Conservation (phyloP, 2,797 vertebrate species). For the Mareca strepera region DNA sequence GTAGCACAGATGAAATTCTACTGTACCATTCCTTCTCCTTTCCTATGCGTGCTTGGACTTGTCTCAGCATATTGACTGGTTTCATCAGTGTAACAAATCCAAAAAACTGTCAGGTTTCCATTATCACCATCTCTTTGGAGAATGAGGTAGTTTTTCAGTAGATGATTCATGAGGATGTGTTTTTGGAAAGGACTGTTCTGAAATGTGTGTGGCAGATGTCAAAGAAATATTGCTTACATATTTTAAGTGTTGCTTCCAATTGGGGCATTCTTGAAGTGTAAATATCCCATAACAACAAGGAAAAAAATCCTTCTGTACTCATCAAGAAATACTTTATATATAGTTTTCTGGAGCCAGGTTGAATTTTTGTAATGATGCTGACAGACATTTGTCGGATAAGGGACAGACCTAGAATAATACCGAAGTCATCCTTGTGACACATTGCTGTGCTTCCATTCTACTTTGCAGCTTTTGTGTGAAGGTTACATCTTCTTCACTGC, state of each 20-base stretch:
- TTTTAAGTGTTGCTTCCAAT: constrained; percentile 42
- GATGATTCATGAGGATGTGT: constrained; percentile 36
- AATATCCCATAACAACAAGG: constrained; percentile 27
- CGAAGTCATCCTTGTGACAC: not conserved
- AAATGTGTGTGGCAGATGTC: constrained; percentile 64
- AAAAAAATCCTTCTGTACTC: not conserved
- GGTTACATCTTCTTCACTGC: not conserved
- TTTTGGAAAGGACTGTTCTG: constrained; percentile 39
- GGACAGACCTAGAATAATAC: not conserved
- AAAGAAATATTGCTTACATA: constrained; percentile 47
- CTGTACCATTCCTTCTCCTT: not conserved
- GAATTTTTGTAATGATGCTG: not conserved
- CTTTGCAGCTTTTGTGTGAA: not conserved
- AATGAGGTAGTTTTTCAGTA: constrained; percentile 24
- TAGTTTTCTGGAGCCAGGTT: not conserved
- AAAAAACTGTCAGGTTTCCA: constrained; percentile 61
- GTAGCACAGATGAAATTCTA: constrained; percentile 11
- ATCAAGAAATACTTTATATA: not conserved
- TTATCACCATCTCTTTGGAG: constrained; percentile 47
- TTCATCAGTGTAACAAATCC: constrained; percentile 39
- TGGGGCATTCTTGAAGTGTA: constrained; percentile 15
- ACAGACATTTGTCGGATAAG: not conserved
- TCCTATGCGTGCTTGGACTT: not conserved
- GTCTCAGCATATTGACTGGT: not conserved
- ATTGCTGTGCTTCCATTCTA: not conserved